phyloP scores from a whole-genome alignment of 1,140 invertebrate species.

The Lucilia sericata region DNA sequence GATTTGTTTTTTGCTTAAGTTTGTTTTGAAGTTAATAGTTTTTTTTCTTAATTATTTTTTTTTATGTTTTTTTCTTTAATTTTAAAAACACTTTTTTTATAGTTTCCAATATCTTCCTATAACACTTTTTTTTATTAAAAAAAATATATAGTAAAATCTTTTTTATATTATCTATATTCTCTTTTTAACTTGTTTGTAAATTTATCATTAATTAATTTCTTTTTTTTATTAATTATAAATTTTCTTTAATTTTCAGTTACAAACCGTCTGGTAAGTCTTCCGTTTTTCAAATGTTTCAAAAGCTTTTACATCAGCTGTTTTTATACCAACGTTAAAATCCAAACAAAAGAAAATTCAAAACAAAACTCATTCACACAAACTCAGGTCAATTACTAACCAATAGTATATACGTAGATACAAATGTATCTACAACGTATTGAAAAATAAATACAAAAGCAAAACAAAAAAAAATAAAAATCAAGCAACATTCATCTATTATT shows the following conservation, averaged over 20 bases:
- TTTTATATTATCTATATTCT: not conserved
- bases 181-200: constrained; percentile 5
- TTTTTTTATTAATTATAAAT: not conserved
- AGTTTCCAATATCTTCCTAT: not conserved
- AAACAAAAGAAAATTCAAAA: constrained; percentile 49
- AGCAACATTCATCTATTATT: not conserved
- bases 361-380: not conserved
- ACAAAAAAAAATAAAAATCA: constrained; percentile 20
- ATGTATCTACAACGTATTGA: not conserved
- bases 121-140: not conserved
- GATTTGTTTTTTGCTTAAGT: not conserved
- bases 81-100: constrained; percentile 14
- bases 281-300: constrained; percentile 51
- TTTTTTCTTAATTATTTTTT: not conserved
- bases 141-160: not conserved
- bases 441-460: constrained; percentile 22
- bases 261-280: constrained; percentile 47
- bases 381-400: not conserved
- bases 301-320: constrained; percentile 50
- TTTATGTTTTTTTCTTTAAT: not conserved
- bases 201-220: constrained; percentile 16
- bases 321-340: constrained; percentile 49
- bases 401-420: too few relatives aligned
- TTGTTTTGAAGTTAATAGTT: not conserved
- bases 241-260: constrained; percentile 45